Percentiles rank a stretch among this genome's conserved stretches.
Evolutionary conservation across 2,797 vertebrate species (phyloP).

Genomic region (Pseudochaenichthys georgianus): DNA sequence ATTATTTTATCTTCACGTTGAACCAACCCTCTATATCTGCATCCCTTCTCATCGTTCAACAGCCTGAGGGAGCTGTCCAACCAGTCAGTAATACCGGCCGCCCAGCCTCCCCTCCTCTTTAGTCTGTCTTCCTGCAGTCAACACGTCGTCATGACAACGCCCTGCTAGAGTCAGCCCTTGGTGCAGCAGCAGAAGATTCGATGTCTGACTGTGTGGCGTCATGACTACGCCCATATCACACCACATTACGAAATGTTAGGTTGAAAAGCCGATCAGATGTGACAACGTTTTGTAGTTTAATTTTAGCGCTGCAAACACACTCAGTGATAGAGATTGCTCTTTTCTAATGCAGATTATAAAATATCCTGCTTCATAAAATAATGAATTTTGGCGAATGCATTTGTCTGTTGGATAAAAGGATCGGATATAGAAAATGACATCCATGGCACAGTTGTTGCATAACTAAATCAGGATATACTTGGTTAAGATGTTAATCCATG

Average conservation of each 20-base stretch:
- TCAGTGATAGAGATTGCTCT: not conserved
- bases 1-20: no score
- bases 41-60: conserved; percentile 1
- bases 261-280: conserved; percentile 8
- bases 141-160: conserved; percentile 60
- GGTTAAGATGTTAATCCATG: conserved; percentile 56
- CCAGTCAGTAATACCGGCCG: conserved; percentile 32
- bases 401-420: conserved; percentile 23
- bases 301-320: not conserved
- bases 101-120: conserved; percentile 18
- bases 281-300: not conserved
- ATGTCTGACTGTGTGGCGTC: conserved; percentile 57
- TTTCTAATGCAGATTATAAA: not conserved
- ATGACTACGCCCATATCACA: conserved; percentile 63
- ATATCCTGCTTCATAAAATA: conserved; percentile 2
- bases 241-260: conserved; percentile 29
- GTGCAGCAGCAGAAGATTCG: conserved; percentile 49
- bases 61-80: conserved; percentile 15
- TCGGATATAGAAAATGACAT: conserved; percentile 23
- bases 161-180: conserved; percentile 34
- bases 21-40: not conserved
- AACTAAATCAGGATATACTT: conserved; percentile 45
- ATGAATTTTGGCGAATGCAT: conserved; percentile 2
- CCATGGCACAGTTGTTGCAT: conserved; percentile 23
- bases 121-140: conserved; percentile 47